Conservation (phyloP, 1,140 invertebrate genomes). For the Tetramorium parvispinum region DNA sequence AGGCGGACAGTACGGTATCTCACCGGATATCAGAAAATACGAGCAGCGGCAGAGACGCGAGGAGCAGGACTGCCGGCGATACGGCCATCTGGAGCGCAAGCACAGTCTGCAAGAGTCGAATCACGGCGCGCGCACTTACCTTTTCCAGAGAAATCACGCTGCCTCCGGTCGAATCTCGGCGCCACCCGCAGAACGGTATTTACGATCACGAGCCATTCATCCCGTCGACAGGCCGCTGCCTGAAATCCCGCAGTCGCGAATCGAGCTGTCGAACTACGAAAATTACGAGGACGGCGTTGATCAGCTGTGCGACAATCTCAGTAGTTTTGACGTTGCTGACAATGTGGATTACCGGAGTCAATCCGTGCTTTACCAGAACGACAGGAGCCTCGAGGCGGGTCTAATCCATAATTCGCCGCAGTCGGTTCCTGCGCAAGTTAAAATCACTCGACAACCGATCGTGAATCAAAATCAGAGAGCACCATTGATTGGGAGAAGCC, state of each 20-base stretch:
- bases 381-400: slow-evolving; percentile 11
- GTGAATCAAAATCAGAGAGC: slow-evolving; percentile 71
- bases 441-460: slow-evolving; percentile 74
- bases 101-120: slow-evolving; percentile 81
- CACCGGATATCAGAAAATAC: slow-evolving; percentile 58
- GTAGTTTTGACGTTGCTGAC: neutral
- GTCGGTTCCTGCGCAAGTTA: slow-evolving; percentile 75
- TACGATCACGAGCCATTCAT: slow-evolving; percentile 78
- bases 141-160: slow-evolving; percentile 80
- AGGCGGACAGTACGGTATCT: slow-evolving; percentile 71
- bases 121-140: slow-evolving; percentile 56
- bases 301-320: neutral
- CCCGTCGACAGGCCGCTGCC: slow-evolving; percentile 81
- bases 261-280: slow-evolving; percentile 78
- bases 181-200: slow-evolving; percentile 79
- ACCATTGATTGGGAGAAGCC: slow-evolving; percentile 61
- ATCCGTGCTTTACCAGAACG: slow-evolving; percentile 70
- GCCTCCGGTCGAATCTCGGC: slow-evolving; percentile 82
- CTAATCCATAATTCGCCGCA: slow-evolving; percentile 65
- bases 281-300: slow-evolving; percentile 72
- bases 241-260: slow-evolving; percentile 79
- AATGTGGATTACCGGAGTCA: slow-evolving; percentile 53
- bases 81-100: slow-evolving; percentile 79
- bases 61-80: slow-evolving; percentile 60
- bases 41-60: slow-evolving; percentile 64